These are phyloP conservation scores for Lepidothrix coronata DNA, from an alignment of 2,113 vertebrate genomes.

Conservation along the genomic window DNA sequence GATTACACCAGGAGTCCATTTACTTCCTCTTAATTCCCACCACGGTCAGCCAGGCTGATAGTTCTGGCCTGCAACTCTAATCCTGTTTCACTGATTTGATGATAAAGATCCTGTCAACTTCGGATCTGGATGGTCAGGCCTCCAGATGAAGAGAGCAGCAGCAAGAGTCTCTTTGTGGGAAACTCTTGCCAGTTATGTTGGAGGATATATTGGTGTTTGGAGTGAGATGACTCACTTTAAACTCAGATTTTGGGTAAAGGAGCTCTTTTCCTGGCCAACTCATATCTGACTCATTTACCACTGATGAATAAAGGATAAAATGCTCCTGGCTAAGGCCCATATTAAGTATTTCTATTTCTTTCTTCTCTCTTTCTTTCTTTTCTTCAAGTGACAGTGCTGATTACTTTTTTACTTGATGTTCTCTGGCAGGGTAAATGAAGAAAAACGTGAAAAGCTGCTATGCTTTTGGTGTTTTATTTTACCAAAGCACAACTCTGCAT, in stretches of 20 bases:
- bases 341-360: conserved; percentile 74
- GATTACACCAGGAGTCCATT: neutral
- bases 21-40: neutral
- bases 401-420: conserved; percentile 65
- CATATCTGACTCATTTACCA: conserved; percentile 84
- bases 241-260: conserved; percentile 78
- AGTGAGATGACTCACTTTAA: conserved; percentile 80
- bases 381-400: conserved; percentile 61
- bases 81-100: neutral
- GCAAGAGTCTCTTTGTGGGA: conserved; percentile 65
- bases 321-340: conserved; percentile 73
- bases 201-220: conserved; percentile 78
- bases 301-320: conserved; percentile 79
- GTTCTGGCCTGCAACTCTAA: neutral
- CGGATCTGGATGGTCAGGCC: neutral
- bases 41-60: neutral
- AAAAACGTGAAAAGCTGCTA: conserved; percentile 16
- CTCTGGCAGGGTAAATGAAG: conserved; percentile 34
- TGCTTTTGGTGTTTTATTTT: neutral
- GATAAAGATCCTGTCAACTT: neutral
- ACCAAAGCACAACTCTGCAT: conserved; percentile 36
- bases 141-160: conserved; percentile 62
- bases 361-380: conserved; percentile 54
- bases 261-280: conserved; percentile 78
- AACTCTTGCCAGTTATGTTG: conserved; percentile 75